Evolutionary conservation across 2,113 vertebrate genomes (phyloP), one percentile per base, ranked within the genome.

Genomic region (Elaphurus davidianus): DNA sequence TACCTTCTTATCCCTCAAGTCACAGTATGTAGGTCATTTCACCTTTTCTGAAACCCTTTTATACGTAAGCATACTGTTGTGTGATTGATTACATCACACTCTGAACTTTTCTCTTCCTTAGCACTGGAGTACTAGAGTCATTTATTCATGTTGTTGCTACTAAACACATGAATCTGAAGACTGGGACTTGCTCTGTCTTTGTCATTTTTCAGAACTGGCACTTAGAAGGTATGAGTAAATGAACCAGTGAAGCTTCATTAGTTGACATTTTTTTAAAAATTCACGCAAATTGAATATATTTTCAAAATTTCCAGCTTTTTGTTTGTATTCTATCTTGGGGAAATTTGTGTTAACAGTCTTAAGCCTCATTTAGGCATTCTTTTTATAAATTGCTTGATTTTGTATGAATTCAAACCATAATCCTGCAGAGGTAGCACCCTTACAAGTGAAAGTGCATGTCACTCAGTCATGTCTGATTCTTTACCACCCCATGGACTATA

Each of bases 201-300:
- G 79, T 90, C n/a, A 92, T 95, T 96, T 96, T 19, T 93, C n/a
- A 52, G 57, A 95, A 89, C 25, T 81, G 15, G 15, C 28, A 64
- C 12, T 40, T 27, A 30, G 84, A 78, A 89, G 10, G 14, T 87
- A 11, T 64, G 36, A 76, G 6, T 90, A n/a, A 86, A 83, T 97
- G 64, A 84, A 52, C 40, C 67, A 76, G 3, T 88, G 45, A 82
- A 91, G 33, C 7, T 78, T 87, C 6, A 62, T 90, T 95, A 47
- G 85, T 45, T 55, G 21, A 71, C 36, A 27, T 55, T 74, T 54
- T 45, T 50, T 7, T 0, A 12, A 7, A 36, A 36, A 57, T 47
- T 52, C 54, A 19, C 43, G 16, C 25, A 95, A 40, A 45, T 86
- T 60, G 21, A 57, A 5, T 87, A 14, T 52, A 87, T 87, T 93